These are phyloP conservation scores for Acanthisitta chloris DNA, from an alignment of 2,113 vertebrate genomes.

Conservation along the genomic window DNA sequence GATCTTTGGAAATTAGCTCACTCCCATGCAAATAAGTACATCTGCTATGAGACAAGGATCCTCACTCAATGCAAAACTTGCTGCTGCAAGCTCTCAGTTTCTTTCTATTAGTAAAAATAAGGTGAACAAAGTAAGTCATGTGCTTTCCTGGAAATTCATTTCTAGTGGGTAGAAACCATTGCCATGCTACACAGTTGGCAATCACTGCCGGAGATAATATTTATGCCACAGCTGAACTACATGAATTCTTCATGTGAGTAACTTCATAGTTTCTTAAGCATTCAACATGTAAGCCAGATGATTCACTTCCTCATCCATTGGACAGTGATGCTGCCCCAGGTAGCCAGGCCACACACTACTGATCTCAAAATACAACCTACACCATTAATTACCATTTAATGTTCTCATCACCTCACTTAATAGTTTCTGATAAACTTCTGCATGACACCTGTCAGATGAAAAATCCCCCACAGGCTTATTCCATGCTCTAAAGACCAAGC, in stretches of 20 bases:
- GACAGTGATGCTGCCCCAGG: not conserved
- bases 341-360: not conserved
- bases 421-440: not conserved
- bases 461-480: rapidly evolving
- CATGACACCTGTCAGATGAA: not conserved
- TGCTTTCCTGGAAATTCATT: constrained; percentile 55
- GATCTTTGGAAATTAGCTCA: not conserved
- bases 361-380: not conserved
- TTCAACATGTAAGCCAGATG: not conserved
- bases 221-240: not conserved
- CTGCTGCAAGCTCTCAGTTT: not conserved
- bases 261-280: not conserved
- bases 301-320: not conserved
- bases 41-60: not conserved
- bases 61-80: constrained; percentile 41
- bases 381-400: not conserved
- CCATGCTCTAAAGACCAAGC: not conserved
- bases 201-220: not conserved
- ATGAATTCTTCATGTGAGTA: not conserved
- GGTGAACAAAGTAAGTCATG: not conserved
- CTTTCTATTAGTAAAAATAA: constrained; percentile 36
- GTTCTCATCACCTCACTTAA: not conserved
- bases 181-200: not conserved
- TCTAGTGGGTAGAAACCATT: not conserved
- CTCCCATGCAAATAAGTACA: constrained; percentile 40